phyloP scores from a whole-genome alignment of 35 echinoderm and acorn worm genomes.

The Ptychodera flava region DNA sequence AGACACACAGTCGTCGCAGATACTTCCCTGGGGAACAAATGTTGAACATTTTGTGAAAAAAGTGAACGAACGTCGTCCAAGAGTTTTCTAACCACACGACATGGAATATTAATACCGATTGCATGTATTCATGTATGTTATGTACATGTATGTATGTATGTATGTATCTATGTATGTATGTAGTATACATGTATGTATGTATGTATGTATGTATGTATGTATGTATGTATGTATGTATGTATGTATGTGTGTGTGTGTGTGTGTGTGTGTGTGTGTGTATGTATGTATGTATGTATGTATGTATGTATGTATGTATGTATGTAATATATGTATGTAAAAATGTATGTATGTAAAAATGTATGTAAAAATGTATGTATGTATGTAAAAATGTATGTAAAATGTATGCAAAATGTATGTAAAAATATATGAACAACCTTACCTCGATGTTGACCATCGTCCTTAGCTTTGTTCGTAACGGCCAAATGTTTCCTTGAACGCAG shows the following conservation, averaged over 20 bases:
- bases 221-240: background rate
- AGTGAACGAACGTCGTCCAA: background rate
- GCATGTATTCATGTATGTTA: background rate
- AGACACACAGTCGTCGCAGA: too few species aligned
- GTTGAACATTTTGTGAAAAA: too few species aligned
- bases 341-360: background rate
- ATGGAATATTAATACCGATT: background rate
- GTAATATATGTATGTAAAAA: background rate
- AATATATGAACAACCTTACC: too few species aligned
- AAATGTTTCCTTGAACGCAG: too few species aligned
- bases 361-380: background rate
- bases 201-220: background rate
- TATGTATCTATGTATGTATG: background rate
- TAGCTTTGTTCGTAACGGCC: too few species aligned
- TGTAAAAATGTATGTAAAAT: background rate
- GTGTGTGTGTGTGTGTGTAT: background rate
- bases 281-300: conserved; percentile 2
- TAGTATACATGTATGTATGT: background rate
- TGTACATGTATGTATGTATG: background rate
- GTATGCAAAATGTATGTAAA: too few species aligned
- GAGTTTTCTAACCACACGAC: background rate
- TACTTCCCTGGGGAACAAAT: too few species aligned
- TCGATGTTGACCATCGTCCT: too few species aligned
- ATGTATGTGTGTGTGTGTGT: background rate
- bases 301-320: background rate